phyloP scores from a whole-genome alignment of 1,140 invertebrate genomes.

The Rhizoglyphus robini region DNA sequence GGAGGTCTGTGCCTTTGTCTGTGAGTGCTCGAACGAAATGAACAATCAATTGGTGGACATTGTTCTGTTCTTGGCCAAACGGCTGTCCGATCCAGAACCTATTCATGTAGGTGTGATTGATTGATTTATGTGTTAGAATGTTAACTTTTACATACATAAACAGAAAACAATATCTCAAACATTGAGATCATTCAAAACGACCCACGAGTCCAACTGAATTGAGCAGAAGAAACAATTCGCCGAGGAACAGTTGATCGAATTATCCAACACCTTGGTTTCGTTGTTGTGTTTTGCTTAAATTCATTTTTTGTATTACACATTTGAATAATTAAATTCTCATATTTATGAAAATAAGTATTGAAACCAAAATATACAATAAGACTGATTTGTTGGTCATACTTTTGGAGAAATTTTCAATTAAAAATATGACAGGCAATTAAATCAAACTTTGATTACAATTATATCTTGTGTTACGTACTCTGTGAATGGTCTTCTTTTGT shows the following conservation, averaged over 20 bases:
- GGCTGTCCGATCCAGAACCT: constrained; percentile 75
- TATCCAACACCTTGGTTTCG: constrained; percentile 77
- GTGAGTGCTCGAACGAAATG: constrained; percentile 76
- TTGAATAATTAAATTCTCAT: too few species aligned
- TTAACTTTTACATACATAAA: too few species aligned
- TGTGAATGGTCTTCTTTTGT: too few species aligned
- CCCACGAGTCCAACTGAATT: constrained; percentile 82
- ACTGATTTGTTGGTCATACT: too few species aligned
- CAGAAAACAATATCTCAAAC: constrained; percentile 70
- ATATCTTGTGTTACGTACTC: too few species aligned
- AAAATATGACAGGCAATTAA: too few species aligned
- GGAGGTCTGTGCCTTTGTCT: constrained; percentile 72
- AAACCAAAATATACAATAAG: too few species aligned
- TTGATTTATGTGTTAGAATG: too few species aligned
- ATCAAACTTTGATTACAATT: too few species aligned
- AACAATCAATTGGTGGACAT: constrained; percentile 66
- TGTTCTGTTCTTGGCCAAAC: constrained; percentile 58
- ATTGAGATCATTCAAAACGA: constrained; percentile 71
- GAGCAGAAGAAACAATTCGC: constrained; percentile 74
- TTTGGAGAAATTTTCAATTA: too few species aligned
- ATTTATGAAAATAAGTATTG: too few species aligned
- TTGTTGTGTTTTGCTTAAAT: constrained; percentile 67
- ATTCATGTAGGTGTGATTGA: constrained; percentile 42
- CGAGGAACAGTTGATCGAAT: constrained; percentile 67
- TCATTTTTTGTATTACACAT: too few species aligned